A percentile compares a stretch with the other conserved stretches of the same genome.
Conservation (phyloP, 2,797 vertebrate genomes). For the Aphelocoma californica region DNA sequence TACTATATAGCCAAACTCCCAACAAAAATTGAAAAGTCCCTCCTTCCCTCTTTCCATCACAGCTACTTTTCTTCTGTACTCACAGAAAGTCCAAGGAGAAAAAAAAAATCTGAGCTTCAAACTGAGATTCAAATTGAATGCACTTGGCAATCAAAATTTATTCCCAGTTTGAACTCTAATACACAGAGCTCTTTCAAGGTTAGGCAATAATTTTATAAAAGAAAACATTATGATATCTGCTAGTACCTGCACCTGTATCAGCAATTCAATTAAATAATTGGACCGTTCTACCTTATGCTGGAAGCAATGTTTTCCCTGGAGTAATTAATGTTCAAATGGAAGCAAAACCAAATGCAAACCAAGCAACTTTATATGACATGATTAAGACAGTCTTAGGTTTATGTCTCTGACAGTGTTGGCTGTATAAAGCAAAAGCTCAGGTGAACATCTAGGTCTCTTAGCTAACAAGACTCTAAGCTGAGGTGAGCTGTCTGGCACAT, state of each 20-base stretch:
- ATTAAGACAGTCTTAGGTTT: neutral
- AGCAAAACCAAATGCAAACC: neutral
- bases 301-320: neutral
- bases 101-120: neutral
- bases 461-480: neutral
- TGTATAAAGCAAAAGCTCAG: neutral
- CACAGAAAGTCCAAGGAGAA: neutral
- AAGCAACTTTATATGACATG: neutral
- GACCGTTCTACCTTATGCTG: neutral
- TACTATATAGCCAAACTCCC: neutral
- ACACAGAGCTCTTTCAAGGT: neutral
- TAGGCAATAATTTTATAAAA: neutral
- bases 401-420: neutral
- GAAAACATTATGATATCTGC: neutral
- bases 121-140: neutral
- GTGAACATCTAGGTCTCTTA: neutral
- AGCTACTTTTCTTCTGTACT: neutral
- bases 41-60: neutral
- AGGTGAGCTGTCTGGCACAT: neutral
- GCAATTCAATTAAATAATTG: slow-evolving; percentile 14
- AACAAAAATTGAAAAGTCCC: neutral
- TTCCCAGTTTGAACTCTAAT: neutral
- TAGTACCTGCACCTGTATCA: neutral
- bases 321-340: slow-evolving; percentile 7
- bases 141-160: neutral